Conservation (phyloP, 2,797 vertebrate genomes). For the Smutsia gigantea region DNA sequence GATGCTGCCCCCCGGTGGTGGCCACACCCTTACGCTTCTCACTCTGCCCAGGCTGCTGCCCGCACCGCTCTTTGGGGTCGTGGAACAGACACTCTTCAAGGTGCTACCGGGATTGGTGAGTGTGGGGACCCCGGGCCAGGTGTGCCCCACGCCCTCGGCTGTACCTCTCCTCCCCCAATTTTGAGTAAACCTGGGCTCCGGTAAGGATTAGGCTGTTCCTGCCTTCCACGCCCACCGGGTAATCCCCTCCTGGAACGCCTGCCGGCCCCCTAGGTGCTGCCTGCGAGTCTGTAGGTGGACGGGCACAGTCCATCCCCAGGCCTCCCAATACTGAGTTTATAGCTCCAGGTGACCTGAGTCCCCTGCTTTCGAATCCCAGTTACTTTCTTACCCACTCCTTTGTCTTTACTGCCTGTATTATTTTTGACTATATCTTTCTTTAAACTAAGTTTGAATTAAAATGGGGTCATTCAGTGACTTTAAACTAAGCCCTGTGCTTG, state of each 20-base stretch:
- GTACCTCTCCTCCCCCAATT: neutral
- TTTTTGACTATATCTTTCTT: neutral
- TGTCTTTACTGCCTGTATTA: neutral
- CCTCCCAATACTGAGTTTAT: neutral
- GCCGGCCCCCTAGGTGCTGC: neutral
- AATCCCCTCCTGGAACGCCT: neutral
- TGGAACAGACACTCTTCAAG: slow-evolving; percentile 71
- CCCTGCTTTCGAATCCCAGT: neutral
- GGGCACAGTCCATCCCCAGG: neutral
- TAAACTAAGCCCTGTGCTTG: neutral
- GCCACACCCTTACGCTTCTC: neutral
- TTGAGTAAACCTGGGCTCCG: neutral
- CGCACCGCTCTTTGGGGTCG: slow-evolving; percentile 64
- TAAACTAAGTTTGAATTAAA: neutral
- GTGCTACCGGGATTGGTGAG: slow-evolving; percentile 82
- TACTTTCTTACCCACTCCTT: neutral
- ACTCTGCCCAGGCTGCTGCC: slow-evolving; percentile 71
- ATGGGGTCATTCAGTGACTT: neutral
- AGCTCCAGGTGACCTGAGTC: neutral
- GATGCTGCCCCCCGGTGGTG: rapidly evolving
- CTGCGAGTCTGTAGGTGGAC: neutral
- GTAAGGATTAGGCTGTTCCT: slow-evolving; percentile 41
- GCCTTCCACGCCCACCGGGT: neutral
- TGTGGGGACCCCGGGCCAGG: neutral
- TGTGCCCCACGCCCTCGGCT: neutral